These are phyloP conservation scores for Amblyopsis hoosieri DNA, from an alignment of 2,797 vertebrate species.

Conservation along the genomic window DNA sequence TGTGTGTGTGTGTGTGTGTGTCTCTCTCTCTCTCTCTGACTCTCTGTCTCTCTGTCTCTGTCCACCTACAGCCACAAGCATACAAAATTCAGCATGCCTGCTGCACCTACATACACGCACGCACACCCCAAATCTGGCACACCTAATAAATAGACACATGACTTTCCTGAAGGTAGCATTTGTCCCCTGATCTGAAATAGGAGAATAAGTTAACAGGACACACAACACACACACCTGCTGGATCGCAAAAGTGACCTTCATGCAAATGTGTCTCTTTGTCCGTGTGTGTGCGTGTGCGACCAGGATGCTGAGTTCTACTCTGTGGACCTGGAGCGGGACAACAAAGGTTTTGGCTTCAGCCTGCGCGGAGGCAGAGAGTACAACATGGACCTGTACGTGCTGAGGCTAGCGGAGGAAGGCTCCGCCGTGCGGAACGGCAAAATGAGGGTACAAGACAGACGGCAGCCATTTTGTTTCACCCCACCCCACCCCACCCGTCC, in stretches of 20 bases:
- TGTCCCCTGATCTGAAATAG: conserved; percentile 59
- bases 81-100: conserved; percentile 73
- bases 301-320: conserved; percentile 95
- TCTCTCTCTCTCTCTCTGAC: conserved; percentile 9
- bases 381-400: conserved; percentile 98
- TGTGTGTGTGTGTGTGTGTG: conserved; percentile 48
- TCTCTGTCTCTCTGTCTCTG: conserved; percentile 6
- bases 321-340: conserved; percentile 95
- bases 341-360: conserved; percentile 98
- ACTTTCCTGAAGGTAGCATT: conserved; percentile 69
- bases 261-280: conserved; percentile 29
- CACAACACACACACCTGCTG: conserved; percentile 14
- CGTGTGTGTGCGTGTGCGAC: conserved; percentile 3
- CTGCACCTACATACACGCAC: conserved; percentile 48
- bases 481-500: background rate
- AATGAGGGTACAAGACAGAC: conserved; percentile 86
- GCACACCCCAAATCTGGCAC: background rate
- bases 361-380: conserved; percentile 96
- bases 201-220: conserved; percentile 42
- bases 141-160: conserved; percentile 49
- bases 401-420: conserved; percentile 95
- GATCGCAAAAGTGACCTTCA: conserved; percentile 59
- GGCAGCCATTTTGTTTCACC: background rate
- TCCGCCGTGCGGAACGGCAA: conserved; percentile 94
- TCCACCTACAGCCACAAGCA: conserved; percentile 52